Percentiles rank a stretch among this genome's conserved stretches.
Evolutionary conservation across 1,140 invertebrate genomes (phyloP).

Genomic region (Meloidogyne chitwoodi): DNA sequence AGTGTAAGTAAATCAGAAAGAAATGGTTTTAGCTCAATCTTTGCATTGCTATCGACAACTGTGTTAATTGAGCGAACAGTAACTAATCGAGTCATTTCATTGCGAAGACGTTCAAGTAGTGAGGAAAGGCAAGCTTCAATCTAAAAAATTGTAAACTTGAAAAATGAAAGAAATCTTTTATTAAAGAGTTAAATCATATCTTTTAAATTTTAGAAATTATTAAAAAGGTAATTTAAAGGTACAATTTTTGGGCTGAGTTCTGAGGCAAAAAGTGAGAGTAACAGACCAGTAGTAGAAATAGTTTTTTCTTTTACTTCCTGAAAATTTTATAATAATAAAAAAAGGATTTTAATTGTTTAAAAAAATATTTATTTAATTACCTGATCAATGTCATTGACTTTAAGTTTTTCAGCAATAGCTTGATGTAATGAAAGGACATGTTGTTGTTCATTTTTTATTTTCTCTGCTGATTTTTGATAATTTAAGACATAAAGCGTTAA

Average conservation of each 20-base stretch:
- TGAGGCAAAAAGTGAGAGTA: conserved; percentile 39
- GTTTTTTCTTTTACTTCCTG: conserved; percentile 47
- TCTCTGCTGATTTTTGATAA: not conserved
- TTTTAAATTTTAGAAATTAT: not conserved
- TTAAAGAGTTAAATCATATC: too few relatives aligned
- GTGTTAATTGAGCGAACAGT: conserved; percentile 76
- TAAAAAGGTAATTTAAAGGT: not conserved
- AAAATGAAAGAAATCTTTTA: too few relatives aligned
- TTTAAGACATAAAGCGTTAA: conserved; percentile 84
- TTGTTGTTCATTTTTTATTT: not conserved
- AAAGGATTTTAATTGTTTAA: too few relatives aligned
- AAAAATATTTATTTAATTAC: conserved; percentile 43
- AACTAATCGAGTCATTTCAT: conserved; percentile 91
- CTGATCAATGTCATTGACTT: conserved; percentile 68
- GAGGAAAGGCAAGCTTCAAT: conserved; percentile 69
- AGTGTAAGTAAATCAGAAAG: conserved; percentile 82
- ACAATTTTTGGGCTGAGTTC: conserved; percentile 8
- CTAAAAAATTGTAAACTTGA: too few relatives aligned
- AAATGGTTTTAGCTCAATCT: conserved; percentile 62
- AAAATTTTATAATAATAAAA: conserved; percentile 6
- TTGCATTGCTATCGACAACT: conserved; percentile 66
- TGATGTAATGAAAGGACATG: conserved; percentile 25
- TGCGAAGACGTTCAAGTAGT: conserved; percentile 84
- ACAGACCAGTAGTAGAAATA: conserved; percentile 40
- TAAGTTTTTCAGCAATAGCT: conserved; percentile 36